Evolutionary conservation across 2,113 vertebrate genomes (phyloP), one percentile per base, ranked within the genome.

Genomic region (Numida meleagris): DNA sequence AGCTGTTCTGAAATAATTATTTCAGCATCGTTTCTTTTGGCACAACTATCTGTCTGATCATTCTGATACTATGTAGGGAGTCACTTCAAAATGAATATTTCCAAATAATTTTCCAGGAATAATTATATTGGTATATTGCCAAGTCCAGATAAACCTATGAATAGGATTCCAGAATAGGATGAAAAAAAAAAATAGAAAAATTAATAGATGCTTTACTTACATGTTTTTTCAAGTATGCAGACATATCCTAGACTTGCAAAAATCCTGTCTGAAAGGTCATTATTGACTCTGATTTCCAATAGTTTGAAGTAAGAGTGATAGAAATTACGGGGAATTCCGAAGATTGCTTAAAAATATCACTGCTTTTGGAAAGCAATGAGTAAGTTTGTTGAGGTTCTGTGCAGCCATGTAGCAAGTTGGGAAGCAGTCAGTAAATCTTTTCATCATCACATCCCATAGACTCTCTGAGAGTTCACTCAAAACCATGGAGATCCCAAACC

Each of bases 1-100:
- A 38, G 19, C 23, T 92, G 67, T 75, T 93, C 80, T 71, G 86
- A 92, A 93, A 81, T 72, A 46, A 83, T 93, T 94, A 71, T 86
- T 95, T 95, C 86, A 83, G 19, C 63, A n/a, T 86, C 34, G 0
- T 91, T 95, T 88, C 65, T 48, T 86, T 92, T 94, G 90, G 88
- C 88, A 51, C n/a, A 75, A 78, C 16, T 63, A 51, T 57, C 61
- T 45, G 23, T 43, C 61, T 78, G 73, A 77, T 86, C 59, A 17
- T 71, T 92, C 51, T 63, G 46, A 81, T 94, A 90, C 65, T 25
- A 48, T 0, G 1, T 15, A 70, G 20, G 68, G 31, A 85, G 33
- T 92, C 93, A 67, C 43, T 86, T 81, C 8, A 5, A 74, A 93
- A 90, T 34, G 0, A 92, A 10, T 90, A 90, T 88, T 92, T 88